These are phyloP conservation scores for Sebastes trivittatus DNA, from an alignment of 2,797 vertebrate species.

Conservation along the genomic window DNA sequence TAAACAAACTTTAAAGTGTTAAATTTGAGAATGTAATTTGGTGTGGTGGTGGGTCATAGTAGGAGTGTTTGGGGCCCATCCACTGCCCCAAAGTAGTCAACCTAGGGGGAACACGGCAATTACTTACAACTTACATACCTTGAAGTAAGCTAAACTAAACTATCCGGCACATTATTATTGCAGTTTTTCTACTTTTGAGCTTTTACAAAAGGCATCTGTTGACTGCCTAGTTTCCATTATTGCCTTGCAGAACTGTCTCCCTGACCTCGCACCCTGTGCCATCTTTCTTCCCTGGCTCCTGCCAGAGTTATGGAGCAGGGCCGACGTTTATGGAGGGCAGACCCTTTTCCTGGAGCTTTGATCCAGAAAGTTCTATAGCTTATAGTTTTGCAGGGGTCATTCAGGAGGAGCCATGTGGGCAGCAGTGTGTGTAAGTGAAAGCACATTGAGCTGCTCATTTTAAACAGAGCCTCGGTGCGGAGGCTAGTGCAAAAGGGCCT, in stretches of 20 bases:
- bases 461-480: background rate
- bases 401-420: constrained; percentile 67
- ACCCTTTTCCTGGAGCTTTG: constrained; percentile 74
- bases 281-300: constrained; percentile 70
- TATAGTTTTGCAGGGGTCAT: constrained; percentile 70
- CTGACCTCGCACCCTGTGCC: constrained; percentile 63
- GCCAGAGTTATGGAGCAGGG: constrained; percentile 71
- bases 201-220: constrained; percentile 47
- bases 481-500: constrained; percentile 23
- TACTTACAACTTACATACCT: background rate
- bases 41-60: background rate
- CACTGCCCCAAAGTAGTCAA: background rate
- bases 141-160: background rate
- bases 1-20: background rate
- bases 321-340: constrained; percentile 73
- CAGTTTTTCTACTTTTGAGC: background rate
- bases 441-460: constrained; percentile 65
- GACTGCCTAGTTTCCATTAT: constrained; percentile 55
- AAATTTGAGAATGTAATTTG: background rate
- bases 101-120: background rate
- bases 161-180: background rate
- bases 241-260: constrained; percentile 44
- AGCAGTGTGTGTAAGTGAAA: constrained; percentile 70
- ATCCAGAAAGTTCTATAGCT: constrained; percentile 70
- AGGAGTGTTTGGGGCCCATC: background rate